These are phyloP conservation scores for Lophius piscatorius DNA, from an alignment of 2,113 vertebrate genomes.

Conservation along the genomic window DNA sequence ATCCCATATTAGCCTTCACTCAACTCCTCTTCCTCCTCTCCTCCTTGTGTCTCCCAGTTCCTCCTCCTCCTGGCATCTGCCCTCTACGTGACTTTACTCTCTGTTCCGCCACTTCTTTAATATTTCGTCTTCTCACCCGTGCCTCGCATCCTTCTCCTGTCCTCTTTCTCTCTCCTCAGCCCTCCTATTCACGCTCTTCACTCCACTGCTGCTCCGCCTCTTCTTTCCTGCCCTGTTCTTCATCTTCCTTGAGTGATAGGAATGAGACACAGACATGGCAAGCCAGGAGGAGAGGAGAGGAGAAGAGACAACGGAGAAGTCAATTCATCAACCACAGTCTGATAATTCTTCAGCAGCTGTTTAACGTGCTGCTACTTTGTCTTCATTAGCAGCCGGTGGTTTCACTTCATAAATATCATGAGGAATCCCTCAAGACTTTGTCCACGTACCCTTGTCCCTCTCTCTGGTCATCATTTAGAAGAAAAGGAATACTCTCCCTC, in stretches of 20 bases:
- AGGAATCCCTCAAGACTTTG: constrained; percentile 28
- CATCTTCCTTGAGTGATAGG: constrained; percentile 47
- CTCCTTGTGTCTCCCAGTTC: constrained; percentile 1
- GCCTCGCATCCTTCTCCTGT: constrained; percentile 4
- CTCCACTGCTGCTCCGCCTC: not conserved
- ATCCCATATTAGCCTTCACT: constrained; percentile 36
- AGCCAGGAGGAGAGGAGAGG: constrained; percentile 1
- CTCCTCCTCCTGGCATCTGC: constrained; percentile 14
- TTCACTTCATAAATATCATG: constrained; percentile 51
- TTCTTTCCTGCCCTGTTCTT: constrained; percentile 8
- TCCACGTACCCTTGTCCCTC: not conserved
- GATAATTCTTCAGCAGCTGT: constrained; percentile 75
- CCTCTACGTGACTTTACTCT: constrained; percentile 39
- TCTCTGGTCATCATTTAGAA: constrained; percentile 22
- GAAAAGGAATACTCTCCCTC: constrained; percentile 11
- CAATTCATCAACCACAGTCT: constrained; percentile 65
- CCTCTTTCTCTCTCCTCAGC: constrained; percentile 13
- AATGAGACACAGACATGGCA: constrained; percentile 18
- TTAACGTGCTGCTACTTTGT: constrained; percentile 62
- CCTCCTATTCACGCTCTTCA: not conserved
- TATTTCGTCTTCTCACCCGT: constrained; percentile 30
- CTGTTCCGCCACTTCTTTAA: constrained; percentile 22
- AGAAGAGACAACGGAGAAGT: constrained; percentile 39
- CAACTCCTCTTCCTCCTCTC: constrained; percentile 31
- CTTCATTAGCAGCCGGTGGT: constrained; percentile 68